Percentiles rank a stretch among this genome's conserved stretches.
These are phyloP conservation scores for Salminus brasiliensis DNA, from an alignment of 2,113 vertebrate genomes.

Conservation along the genomic window DNA sequence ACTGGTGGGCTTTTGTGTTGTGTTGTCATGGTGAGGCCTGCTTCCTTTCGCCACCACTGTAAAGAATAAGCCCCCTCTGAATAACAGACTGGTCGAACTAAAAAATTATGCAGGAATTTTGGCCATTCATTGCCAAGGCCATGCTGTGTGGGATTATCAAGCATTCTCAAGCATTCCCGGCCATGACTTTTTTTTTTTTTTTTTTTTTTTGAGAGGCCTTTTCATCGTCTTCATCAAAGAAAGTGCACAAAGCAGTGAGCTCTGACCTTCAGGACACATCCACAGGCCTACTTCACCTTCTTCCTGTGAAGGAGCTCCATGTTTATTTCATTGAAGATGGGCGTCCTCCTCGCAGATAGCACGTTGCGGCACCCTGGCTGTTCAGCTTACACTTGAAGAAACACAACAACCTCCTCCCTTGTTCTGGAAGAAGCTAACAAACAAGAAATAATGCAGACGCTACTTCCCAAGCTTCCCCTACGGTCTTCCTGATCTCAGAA, in stretches of 20 bases:
- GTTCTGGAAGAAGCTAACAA: not conserved
- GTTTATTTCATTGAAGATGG: not conserved
- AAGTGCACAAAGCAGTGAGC: not conserved
- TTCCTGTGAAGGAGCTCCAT: not conserved
- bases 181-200: too few relatives aligned
- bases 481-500: not conserved
- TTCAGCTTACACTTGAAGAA: conserved; percentile 5
- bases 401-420: not conserved
- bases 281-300: not conserved
- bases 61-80: too few relatives aligned
- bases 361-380: not conserved
- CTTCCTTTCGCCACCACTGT: too few relatives aligned
- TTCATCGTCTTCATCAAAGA: not conserved
- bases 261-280: not conserved
- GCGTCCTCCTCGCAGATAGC: too few relatives aligned
- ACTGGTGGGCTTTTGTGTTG: too few relatives aligned
- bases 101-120: too few relatives aligned
- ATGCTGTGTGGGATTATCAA: not conserved
- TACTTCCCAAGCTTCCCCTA: not conserved
- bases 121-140: not conserved
- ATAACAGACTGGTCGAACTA: too few relatives aligned
- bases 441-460: conserved; percentile 1
- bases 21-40: too few relatives aligned
- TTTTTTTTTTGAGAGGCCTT: too few relatives aligned
- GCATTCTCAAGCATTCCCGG: too few relatives aligned